Evolutionary conservation across 2,888 invertebrate species (phyloP).

Genomic region (Liodrosophila aerea): DNA sequence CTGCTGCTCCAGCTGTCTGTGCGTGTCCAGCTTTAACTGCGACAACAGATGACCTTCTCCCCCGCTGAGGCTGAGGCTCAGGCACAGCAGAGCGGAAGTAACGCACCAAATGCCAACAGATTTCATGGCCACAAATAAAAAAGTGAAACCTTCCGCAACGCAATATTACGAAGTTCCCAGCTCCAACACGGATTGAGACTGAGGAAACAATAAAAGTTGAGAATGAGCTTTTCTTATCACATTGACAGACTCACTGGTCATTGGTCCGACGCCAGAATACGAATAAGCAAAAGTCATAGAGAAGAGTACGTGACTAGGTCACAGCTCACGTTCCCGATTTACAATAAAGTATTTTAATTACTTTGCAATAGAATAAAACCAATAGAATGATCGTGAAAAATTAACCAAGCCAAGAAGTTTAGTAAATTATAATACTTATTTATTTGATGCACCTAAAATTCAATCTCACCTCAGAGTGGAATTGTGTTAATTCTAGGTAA

Average conservation of each 20-base stretch:
- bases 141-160: constrained; percentile 33
- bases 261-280: constrained; percentile 26
- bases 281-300: constrained; percentile 17
- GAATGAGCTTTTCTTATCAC: constrained; percentile 42
- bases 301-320: constrained; percentile 51
- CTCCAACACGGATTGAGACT: not conserved
- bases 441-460: too few relatives aligned
- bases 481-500: too few relatives aligned
- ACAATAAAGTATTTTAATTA: constrained; percentile 3
- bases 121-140: constrained; percentile 38
- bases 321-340: constrained; percentile 47
- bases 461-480: too few relatives aligned
- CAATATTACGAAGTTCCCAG: constrained; percentile 44
- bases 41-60: constrained; percentile 43
- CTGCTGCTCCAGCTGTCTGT: constrained; percentile 61
- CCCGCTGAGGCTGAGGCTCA: constrained; percentile 2
- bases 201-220: too few relatives aligned
- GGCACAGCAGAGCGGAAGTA: constrained; percentile 21
- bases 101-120: constrained; percentile 38
- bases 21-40: constrained; percentile 54
- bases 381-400: too few relatives aligned
- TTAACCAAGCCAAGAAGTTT: not conserved
- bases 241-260: constrained; percentile 26
- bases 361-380: too few relatives aligned
- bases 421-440: not conserved